Evolutionary conservation across 2,888 invertebrate genomes (phyloP).

Genomic region (Epinotia brunnichana): DNA sequence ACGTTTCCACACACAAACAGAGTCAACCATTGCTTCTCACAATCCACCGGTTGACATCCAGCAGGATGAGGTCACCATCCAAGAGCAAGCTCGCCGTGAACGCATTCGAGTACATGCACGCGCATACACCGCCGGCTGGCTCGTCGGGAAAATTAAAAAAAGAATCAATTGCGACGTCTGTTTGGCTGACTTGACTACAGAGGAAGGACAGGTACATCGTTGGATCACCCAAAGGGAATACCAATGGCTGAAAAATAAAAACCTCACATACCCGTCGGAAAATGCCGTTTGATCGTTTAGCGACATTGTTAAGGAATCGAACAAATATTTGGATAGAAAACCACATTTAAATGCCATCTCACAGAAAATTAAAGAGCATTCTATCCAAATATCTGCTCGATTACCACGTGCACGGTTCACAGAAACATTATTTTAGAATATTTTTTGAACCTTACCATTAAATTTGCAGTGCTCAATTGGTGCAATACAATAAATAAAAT

Average conservation of each 20-base stretch:
- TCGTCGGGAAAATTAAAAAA: no score
- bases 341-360: background rate
- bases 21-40: background rate
- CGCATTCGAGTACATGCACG: no score
- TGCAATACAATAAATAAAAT: slow-evolving; percentile 18
- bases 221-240: no score
- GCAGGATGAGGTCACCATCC: background rate
- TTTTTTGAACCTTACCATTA: background rate
- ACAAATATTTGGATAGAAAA: slow-evolving; percentile 10
- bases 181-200: no score
- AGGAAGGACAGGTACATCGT: no score
- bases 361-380: background rate
- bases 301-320: background rate
- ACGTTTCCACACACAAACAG: background rate
- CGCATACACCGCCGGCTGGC: no score
- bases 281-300: slow-evolving; percentile 1
- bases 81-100: no score
- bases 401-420: background rate
- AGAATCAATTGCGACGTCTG: no score
- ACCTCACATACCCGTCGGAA: no score
- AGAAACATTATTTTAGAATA: background rate
- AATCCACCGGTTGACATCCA: background rate
- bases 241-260: no score
- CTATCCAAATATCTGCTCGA: background rate
- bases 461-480: background rate